Evolutionary conservation across 2,888 invertebrate species (phyloP).

Genomic region (Pediacus dermestoides): DNA sequence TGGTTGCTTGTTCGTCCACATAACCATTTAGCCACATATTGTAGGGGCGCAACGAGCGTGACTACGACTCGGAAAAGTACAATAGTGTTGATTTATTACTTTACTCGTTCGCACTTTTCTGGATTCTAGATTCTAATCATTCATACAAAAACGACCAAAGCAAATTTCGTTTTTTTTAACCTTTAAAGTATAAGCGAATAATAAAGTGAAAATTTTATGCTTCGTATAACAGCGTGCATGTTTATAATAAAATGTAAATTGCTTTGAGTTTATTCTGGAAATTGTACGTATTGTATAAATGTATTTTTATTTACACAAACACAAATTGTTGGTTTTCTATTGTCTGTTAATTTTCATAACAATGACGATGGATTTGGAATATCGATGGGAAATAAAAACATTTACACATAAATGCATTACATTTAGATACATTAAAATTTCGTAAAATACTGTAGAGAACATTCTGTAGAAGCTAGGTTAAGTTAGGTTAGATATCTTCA

Average conservation of each 20-base stretch:
- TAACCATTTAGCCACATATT: constrained; percentile 6
- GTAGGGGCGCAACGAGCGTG: constrained; percentile 24
- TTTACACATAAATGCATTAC: too few species aligned
- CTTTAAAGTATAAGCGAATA: too few species aligned
- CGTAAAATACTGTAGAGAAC: too few species aligned
- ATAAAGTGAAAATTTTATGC: too few species aligned
- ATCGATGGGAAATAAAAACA: too few species aligned
- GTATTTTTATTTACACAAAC: constrained; percentile 2
- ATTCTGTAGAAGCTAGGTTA: too few species aligned
- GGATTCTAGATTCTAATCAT: constrained; percentile 12
- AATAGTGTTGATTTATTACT: constrained; percentile 25
- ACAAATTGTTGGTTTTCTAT: constrained; percentile 16
- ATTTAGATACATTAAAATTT: too few species aligned
- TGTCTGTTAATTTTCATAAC: constrained; percentile 25
- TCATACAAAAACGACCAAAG: too few species aligned
- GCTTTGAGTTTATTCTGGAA: constrained; percentile 2
- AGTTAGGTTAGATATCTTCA: too few species aligned
- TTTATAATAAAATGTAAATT: constrained; percentile 4
- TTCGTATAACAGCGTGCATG: too few species aligned
- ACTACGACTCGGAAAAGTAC: constrained; percentile 20
- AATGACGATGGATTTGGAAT: constrained; percentile 15
- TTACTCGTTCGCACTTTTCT: constrained; percentile 25
- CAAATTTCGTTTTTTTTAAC: too few species aligned
- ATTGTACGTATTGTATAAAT: constrained; percentile 4
- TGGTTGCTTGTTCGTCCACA: constrained; percentile 1